phyloP scores from a whole-genome alignment of 2,888 invertebrate genomes.

The Hesperia comma region DNA sequence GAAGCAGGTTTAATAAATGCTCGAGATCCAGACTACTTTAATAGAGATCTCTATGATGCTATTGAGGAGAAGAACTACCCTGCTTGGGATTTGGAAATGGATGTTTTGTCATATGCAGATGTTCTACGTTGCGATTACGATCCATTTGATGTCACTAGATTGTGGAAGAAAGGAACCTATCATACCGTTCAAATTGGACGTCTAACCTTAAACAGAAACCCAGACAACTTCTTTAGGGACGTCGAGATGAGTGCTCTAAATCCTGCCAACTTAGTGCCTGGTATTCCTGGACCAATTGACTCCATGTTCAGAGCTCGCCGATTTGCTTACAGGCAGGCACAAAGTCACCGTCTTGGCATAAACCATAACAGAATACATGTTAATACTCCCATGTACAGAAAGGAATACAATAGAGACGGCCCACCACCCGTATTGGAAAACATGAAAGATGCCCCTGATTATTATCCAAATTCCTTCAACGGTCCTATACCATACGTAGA shows the following conservation, averaged over 20 bases:
- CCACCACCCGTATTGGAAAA: constrained; percentile 88
- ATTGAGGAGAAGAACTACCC: constrained; percentile 86
- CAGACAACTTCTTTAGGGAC: constrained; percentile 60
- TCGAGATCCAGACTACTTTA: constrained; percentile 92
- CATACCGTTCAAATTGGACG: constrained; percentile 58
- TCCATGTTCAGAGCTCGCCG: constrained; percentile 57
- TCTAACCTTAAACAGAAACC: constrained; percentile 56
- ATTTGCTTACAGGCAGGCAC: constrained; percentile 60
- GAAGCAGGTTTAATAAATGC: constrained; percentile 86
- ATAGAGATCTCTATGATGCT: constrained; percentile 94
- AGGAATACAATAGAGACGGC: constrained; percentile 72
- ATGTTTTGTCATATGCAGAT: constrained; percentile 57
- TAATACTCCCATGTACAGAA: constrained; percentile 59
- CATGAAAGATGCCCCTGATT: constrained; percentile 94
- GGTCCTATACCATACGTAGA: constrained; percentile 89
- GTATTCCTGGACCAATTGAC: constrained; percentile 66
- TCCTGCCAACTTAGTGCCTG: constrained; percentile 68
- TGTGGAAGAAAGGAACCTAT: constrained; percentile 69
- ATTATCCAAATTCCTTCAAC: constrained; percentile 96
- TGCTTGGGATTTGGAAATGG: constrained; percentile 65
- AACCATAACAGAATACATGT: constrained; percentile 63
- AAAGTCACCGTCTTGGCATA: constrained; percentile 61
- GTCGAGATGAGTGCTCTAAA: constrained; percentile 60
- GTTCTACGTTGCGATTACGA: constrained; percentile 57
- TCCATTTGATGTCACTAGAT: constrained; percentile 64